phyloP scores from a whole-genome alignment of 1,140 invertebrate species.

The Archivesica marissinica region DNA sequence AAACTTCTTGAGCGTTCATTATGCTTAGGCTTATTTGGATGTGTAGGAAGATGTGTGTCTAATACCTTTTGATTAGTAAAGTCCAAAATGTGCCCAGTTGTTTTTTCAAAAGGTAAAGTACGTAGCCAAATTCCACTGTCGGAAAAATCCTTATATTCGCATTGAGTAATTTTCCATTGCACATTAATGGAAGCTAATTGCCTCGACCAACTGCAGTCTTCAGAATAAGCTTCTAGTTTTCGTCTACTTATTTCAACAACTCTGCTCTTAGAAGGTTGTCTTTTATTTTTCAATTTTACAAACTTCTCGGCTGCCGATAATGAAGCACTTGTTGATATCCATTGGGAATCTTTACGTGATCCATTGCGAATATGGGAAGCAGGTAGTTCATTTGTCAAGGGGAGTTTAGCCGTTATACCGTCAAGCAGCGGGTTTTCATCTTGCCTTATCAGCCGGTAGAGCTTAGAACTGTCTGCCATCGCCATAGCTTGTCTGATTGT shows the following conservation, averaged over 20 bases:
- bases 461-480: neutral
- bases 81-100: neutral
- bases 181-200: too few relatives aligned
- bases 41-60: neutral
- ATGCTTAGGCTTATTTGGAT: neutral
- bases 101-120: neutral
- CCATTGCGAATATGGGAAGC: neutral
- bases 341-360: neutral
- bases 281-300: neutral
- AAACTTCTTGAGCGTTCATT: neutral
- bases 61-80: neutral
- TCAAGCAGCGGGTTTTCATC: neutral
- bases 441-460: neutral
- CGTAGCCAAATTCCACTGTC: neutral
- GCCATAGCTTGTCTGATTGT: too few relatives aligned
- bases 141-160: too few relatives aligned
- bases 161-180: too few relatives aligned
- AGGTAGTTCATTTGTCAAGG: neutral
- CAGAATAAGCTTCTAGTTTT: neutral
- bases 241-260: conserved; percentile 8
- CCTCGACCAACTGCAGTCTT: neutral
- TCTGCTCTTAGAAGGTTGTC: neutral
- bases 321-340: neutral
- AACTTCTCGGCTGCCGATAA: neutral
- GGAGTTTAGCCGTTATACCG: neutral